phyloP scores from a whole-genome alignment of 2,888 invertebrate species.

The Phymatocera aterrima region DNA sequence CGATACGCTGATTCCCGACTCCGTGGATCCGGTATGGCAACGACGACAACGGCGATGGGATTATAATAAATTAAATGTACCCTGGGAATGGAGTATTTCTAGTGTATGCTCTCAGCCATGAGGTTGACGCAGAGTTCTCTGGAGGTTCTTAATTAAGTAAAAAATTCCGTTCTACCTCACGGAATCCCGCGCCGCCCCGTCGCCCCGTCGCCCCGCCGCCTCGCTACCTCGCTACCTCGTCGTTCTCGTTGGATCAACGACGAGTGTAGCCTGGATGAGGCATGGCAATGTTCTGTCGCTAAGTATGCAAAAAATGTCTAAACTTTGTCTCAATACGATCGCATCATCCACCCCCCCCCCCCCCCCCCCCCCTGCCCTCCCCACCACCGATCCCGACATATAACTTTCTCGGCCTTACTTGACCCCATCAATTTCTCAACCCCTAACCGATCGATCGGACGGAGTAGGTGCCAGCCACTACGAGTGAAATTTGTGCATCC shows the following conservation, averaged over 20 bases:
- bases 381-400: background rate
- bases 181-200: no score
- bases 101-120: background rate
- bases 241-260: no score
- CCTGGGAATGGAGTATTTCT: conserved; percentile 15
- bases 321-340: no score
- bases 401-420: background rate
- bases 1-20: no score
- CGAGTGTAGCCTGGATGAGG: no score
- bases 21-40: no score
- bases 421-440: background rate
- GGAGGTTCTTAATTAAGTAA: conserved; percentile 34
- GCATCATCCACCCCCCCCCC: no score
- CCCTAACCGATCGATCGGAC: background rate
- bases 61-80: conserved; percentile 17
- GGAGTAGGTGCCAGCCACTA: background rate
- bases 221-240: no score
- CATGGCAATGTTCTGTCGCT: no score
- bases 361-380: no score
- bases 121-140: conserved; percentile 16
- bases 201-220: no score
- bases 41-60: background rate
- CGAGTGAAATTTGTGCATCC: conserved; percentile 24
- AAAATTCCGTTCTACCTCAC: background rate
- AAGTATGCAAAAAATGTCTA: no score